phyloP scores from a whole-genome alignment of 2,888 invertebrate species.

The Drosophila fulvimacula region DNA sequence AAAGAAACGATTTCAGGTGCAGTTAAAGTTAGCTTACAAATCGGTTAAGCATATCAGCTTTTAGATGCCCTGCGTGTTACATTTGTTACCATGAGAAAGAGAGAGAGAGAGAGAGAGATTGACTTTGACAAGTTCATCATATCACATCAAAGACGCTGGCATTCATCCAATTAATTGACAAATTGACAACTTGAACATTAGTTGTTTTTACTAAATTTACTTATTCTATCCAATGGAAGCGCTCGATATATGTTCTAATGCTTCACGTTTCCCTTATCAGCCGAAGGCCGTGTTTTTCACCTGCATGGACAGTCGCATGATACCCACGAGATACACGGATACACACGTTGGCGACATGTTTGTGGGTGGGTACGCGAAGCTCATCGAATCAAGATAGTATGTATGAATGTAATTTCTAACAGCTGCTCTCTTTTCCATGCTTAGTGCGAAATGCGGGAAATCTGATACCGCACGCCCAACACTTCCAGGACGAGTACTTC shows the following conservation, averaged over 20 bases:
- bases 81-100: background rate
- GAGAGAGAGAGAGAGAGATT: background rate
- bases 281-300: constrained; percentile 98
- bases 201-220: constrained; percentile 19
- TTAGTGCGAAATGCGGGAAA: constrained; percentile 98
- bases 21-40: background rate
- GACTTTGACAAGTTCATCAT: constrained; percentile 1
- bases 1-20: background rate
- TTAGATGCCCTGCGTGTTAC: background rate
- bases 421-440: constrained; percentile 81
- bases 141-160: constrained; percentile 45
- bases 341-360: constrained; percentile 99
- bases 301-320: constrained; percentile 99
- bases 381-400: background rate
- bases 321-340: constrained; percentile 97
- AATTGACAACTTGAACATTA: constrained; percentile 36
- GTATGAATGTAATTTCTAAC: constrained; percentile 26
- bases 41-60: background rate
- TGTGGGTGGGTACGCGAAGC: constrained; percentile 89
- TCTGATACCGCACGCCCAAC: constrained; percentile 95
- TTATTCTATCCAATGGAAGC: constrained; percentile 17
- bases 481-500: constrained; percentile 93
- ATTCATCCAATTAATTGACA: constrained; percentile 49
- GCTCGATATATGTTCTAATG: constrained; percentile 38
- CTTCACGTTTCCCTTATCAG: constrained; percentile 86